A percentile compares a stretch with the other conserved stretches of the same genome.
These are phyloP conservation scores for Pelagia noctiluca DNA, from an alignment of 30 jellyfish, hydroid and myxozoan species.

Conservation along the genomic window DNA sequence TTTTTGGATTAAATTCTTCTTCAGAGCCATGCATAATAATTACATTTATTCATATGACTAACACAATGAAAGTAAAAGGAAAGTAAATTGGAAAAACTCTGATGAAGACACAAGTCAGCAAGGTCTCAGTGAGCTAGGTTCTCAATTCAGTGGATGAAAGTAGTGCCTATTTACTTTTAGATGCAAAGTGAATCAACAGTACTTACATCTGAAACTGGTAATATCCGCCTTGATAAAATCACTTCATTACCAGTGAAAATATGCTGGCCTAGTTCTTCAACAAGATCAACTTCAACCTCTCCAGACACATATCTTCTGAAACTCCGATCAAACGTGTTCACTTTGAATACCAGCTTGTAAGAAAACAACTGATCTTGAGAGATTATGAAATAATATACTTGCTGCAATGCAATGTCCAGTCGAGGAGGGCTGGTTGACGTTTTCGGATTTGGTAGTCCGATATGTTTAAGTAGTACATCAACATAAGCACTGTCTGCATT, in stretches of 20 bases:
- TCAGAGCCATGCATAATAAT: too few relatives aligned
- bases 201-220: slow-evolving; percentile 46
- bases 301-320: slow-evolving; percentile 83
- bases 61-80: too few relatives aligned
- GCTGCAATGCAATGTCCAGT: slow-evolving; percentile 93
- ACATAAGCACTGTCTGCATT: slow-evolving; percentile 94
- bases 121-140: too few relatives aligned
- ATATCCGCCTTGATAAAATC: slow-evolving; percentile 72
- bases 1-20: too few relatives aligned
- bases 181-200: neutral
- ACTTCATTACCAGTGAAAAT: slow-evolving; percentile 89
- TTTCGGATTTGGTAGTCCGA: slow-evolving; percentile 61
- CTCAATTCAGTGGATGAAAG: too few relatives aligned
- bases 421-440: slow-evolving; percentile 81
- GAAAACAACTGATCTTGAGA: slow-evolving; percentile 86
- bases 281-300: slow-evolving; percentile 79
- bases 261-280: slow-evolving; percentile 81
- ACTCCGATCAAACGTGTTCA: slow-evolving; percentile 90
- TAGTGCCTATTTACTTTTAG: too few relatives aligned
- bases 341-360: slow-evolving; percentile 83
- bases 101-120: too few relatives aligned
- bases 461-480: slow-evolving; percentile 85
- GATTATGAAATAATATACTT: slow-evolving; percentile 89
- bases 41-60: too few relatives aligned
- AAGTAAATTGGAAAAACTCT: too few relatives aligned